Conservation (phyloP, 1,140 invertebrate species). For the Ceratina japonica region DNA sequence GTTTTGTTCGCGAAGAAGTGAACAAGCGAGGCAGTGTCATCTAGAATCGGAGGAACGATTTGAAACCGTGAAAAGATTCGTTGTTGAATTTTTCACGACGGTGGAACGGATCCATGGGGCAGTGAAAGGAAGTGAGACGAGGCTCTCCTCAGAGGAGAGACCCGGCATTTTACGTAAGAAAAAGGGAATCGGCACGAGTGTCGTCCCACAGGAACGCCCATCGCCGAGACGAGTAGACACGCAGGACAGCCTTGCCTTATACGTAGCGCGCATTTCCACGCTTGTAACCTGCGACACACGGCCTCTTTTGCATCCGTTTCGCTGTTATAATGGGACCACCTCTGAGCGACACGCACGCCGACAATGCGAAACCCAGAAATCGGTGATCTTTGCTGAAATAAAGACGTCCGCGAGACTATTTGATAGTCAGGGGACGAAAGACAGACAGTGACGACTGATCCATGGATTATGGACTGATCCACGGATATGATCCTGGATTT, state of each 20-base stretch:
- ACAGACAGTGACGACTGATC: no score
- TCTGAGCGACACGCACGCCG: slow-evolving; percentile 40
- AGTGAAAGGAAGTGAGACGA: not conserved
- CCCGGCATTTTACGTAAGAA: slow-evolving; percentile 26
- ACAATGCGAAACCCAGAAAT: not conserved
- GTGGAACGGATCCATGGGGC: not conserved
- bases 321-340: slow-evolving; percentile 57
- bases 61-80: not conserved
- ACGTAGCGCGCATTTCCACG: slow-evolving; percentile 48
- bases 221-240: slow-evolving; percentile 5
- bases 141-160: no score
- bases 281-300: slow-evolving; percentile 48
- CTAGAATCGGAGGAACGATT: no score
- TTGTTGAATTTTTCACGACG: not conserved
- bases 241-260: slow-evolving; percentile 44
- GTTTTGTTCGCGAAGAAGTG: no score
- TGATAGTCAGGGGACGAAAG: no score
- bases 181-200: slow-evolving; percentile 34
- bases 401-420: no score
- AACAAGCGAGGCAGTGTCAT: no score
- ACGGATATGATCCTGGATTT: no score
- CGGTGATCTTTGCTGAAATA: not conserved
- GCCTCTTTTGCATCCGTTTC: slow-evolving; percentile 44
- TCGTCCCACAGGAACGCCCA: slow-evolving; percentile 45
- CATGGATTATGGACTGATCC: no score